These are phyloP conservation scores for Otis tarda DNA, from an alignment of 2,113 vertebrate species.

Conservation along the genomic window DNA sequence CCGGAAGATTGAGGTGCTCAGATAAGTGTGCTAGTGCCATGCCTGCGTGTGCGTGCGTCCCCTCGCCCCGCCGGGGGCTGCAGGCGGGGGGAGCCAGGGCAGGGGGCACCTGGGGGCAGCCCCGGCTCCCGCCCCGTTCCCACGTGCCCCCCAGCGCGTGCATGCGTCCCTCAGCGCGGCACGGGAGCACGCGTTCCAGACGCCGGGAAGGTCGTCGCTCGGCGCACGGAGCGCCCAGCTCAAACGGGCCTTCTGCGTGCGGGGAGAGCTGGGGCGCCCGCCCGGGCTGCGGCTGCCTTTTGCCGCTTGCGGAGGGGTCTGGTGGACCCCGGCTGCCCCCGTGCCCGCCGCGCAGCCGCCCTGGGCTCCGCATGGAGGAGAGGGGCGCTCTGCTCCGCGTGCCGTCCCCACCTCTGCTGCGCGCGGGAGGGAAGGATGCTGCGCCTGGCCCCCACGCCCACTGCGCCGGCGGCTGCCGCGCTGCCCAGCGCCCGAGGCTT, in stretches of 20 bases:
- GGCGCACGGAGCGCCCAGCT: not conserved
- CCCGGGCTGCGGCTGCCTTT: not conserved
- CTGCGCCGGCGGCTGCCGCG: not conserved
- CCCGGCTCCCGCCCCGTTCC: not conserved
- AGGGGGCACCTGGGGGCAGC: not conserved
- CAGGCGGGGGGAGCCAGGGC: not conserved
- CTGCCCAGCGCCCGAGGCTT: not conserved
- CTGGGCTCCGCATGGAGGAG: not conserved
- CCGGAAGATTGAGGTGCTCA: conserved; percentile 99
- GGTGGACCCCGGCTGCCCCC: not conserved
- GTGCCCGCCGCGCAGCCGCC: rapidly evolving
- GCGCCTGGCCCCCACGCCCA: rapidly evolving
- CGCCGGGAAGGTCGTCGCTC: not conserved
- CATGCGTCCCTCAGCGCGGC: not conserved
- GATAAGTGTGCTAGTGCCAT: conserved; percentile 74
- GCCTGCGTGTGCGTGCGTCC: conserved; percentile 34
- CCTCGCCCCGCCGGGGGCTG: not conserved
- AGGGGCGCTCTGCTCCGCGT: not conserved
- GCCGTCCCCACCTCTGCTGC: not conserved
- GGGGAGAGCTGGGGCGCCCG: not conserved
- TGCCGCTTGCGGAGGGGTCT: not conserved
- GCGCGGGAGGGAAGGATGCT: not conserved
- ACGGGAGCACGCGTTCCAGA: not conserved
- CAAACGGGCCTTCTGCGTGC: rapidly evolving
- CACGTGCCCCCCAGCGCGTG: not conserved